Evolutionary conservation across 2,888 invertebrate genomes (phyloP), one percentile per base, ranked within the genome.

Genomic region (Microctonus hyperodae): DNA sequence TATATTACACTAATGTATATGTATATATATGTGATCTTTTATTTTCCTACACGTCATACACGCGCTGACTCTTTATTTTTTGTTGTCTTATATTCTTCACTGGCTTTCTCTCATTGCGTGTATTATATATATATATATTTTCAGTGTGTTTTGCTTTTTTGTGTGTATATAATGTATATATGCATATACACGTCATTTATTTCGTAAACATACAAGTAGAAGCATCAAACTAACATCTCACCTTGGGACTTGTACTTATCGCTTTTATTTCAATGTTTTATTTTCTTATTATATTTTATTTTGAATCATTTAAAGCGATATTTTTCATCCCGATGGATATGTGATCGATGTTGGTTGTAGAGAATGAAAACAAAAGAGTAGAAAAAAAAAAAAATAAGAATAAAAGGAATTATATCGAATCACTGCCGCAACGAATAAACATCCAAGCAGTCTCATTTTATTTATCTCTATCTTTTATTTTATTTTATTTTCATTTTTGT

Each of bases 131-230:
- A 16, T 33, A n/a, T n/a, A n/a, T 7, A 28, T 28, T 28, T 28
- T 7, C 28, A 28, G n/a, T n/a, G n/a, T 28, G 7, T 28, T 28
- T 35, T 57, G 11, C 57, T 22, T 16, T 1, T 6, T 33, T 57
- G 57, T 57, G 23, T 57, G 13, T 35, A 60, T 7, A 28, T 59
- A 25, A 25, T 31, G 59, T 35, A 56, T 35, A 37, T 22, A 65
- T n/a, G n/a, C 51, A 31, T 51, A 31, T 51, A 59, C 40, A 56
- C 48, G 65, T 65, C 65, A 65, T 65, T 60, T 65, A 65, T 60
- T 60, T 65, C 44, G 65, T 65, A 65, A 65, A 65, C 65, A 65
- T 40, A 31, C 31, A 60, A 56, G 60, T 56, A 60, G 20, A 48
- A 60, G 31, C 44, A 53, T 53, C 55, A 50, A 61, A 65, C 59